Conservation (phyloP, 2,888 invertebrate species). For the Plagiodera versicolora region DNA sequence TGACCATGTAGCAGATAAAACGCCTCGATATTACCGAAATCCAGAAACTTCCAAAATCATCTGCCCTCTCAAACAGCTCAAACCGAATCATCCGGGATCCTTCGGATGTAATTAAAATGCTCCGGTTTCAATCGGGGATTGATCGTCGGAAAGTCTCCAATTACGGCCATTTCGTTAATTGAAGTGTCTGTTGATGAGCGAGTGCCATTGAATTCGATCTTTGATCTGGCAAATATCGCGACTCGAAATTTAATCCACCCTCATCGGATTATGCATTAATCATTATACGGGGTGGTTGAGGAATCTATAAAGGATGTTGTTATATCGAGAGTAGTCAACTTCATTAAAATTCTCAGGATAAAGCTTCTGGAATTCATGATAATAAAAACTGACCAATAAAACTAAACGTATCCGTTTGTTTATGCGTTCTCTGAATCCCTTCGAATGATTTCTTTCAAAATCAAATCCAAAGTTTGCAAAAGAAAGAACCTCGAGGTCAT, state of each 20-base stretch:
- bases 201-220: background rate
- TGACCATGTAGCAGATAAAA: conserved; percentile 23
- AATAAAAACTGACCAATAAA: too few relatives aligned
- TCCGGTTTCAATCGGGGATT: conserved; percentile 30
- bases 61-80: conserved; percentile 19
- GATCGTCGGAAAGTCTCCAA: conserved; percentile 30
- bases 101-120: conserved; percentile 30
- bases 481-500: too few relatives aligned
- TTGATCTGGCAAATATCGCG: background rate
- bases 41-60: conserved; percentile 36
- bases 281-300: background rate
- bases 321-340: too few relatives aligned
- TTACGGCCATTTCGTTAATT: conserved; percentile 21
- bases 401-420: too few relatives aligned
- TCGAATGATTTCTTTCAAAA: too few relatives aligned
- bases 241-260: background rate
- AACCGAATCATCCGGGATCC: conserved; percentile 23
- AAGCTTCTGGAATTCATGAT: too few relatives aligned
- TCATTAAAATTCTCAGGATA: too few relatives aligned
- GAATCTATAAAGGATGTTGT: too few relatives aligned
- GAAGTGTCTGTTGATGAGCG: background rate
- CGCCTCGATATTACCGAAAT: conserved; percentile 43
- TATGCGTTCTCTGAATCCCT: too few relatives aligned
- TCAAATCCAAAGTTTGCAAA: too few relatives aligned
- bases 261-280: background rate